Evolutionary conservation across 2,888 invertebrate species (phyloP).

Genomic region (Timandra comae): DNA sequence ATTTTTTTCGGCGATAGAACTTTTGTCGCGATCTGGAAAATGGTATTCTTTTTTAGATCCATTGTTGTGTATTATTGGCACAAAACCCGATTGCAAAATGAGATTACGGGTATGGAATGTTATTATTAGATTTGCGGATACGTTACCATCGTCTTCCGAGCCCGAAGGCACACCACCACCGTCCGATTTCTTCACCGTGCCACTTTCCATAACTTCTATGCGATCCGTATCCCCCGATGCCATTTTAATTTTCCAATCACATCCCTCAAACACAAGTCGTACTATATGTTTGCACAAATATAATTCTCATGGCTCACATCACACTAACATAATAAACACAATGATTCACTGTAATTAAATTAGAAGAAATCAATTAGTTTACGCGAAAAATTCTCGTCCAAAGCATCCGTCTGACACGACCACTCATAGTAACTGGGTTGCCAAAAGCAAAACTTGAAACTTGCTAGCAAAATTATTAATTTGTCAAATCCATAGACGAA

Average conservation of each 20-base stretch:
- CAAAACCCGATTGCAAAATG: constrained; percentile 31
- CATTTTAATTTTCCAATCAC: constrained; percentile 78
- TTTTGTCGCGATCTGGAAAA: constrained; percentile 77
- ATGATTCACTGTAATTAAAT: constrained; percentile 72
- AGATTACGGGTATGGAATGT: constrained; percentile 41
- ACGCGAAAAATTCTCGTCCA: constrained; percentile 64
- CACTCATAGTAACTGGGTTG: constrained; percentile 63
- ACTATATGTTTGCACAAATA: constrained; percentile 51
- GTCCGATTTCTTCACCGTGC: constrained; percentile 78
- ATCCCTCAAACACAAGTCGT: constrained; percentile 68
- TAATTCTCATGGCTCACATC: constrained; percentile 66
- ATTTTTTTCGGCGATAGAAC: constrained; percentile 78
- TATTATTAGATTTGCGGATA: constrained; percentile 51
- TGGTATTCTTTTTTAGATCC: constrained; percentile 33
- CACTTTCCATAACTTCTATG: constrained; percentile 85
- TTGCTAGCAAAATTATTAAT: background rate
- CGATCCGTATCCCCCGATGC: constrained; percentile 90
- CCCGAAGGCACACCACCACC: constrained; percentile 76
- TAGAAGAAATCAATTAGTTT: constrained; percentile 72
- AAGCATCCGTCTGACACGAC: constrained; percentile 70
- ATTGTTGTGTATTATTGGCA: constrained; percentile 38
- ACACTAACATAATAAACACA: constrained; percentile 62
- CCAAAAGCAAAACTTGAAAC: constrained; percentile 32
- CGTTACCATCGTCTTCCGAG: constrained; percentile 78
- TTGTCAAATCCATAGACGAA: constrained; percentile 20